Evolutionary conservation across 2,888 invertebrate genomes (phyloP).

Genomic region (Anaspis maculata): DNA sequence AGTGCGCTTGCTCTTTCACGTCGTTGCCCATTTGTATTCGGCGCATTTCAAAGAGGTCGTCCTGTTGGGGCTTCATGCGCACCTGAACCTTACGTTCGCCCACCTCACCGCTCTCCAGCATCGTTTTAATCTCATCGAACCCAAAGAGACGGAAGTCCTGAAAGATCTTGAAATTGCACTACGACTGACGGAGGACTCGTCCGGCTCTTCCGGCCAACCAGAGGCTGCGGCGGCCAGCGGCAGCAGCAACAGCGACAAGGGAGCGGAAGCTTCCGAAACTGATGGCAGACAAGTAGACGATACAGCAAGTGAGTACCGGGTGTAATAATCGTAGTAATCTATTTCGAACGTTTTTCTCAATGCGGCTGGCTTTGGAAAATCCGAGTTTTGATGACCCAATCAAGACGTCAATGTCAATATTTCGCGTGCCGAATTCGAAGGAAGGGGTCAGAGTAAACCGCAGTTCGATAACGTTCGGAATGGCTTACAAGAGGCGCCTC

Average conservation of each 20-base stretch:
- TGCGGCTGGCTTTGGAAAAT: too few species aligned
- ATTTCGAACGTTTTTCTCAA: too few species aligned
- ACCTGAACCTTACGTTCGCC: slow-evolving; percentile 95
- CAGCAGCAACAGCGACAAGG: slow-evolving; percentile 7
- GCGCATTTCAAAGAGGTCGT: slow-evolving; percentile 95
- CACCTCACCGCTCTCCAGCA: slow-evolving; percentile 83
- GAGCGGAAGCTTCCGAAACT: slow-evolving; percentile 7
- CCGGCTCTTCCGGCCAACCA: slow-evolving; percentile 22
- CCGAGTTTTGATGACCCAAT: too few species aligned
- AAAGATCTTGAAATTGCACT: slow-evolving; percentile 85
- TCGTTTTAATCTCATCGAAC: slow-evolving; percentile 87
- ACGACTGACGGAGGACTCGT: slow-evolving; percentile 49
- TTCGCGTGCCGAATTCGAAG: too few species aligned
- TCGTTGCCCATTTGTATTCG: slow-evolving; percentile 96
- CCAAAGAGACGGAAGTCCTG: slow-evolving; percentile 92
- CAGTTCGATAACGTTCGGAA: too few species aligned
- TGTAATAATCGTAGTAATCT: not conserved
- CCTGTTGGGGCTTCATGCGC: slow-evolving; percentile 87
- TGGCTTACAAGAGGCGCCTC: too few species aligned
- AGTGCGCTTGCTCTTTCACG: slow-evolving; percentile 92
- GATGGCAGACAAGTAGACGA: slow-evolving; percentile 19
- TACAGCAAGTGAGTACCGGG: slow-evolving; percentile 38
- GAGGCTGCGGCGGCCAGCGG: slow-evolving; percentile 30
- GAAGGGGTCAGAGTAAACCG: too few species aligned
- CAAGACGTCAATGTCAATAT: too few species aligned